Evolutionary conservation across 2,797 vertebrate species (phyloP).

Genomic region (Gallinago solitaria): DNA sequence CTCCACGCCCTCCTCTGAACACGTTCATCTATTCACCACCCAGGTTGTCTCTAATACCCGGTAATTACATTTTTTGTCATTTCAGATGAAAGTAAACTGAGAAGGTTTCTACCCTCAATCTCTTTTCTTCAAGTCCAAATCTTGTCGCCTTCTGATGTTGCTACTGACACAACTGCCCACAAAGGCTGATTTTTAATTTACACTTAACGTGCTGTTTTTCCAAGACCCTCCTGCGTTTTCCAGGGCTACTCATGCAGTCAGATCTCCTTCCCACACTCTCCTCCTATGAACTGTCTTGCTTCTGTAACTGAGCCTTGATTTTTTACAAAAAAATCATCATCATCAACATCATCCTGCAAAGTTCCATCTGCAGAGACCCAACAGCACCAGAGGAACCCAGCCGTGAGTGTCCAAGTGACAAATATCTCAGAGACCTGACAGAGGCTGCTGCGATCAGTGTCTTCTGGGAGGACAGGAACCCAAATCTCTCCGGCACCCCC

Average conservation of each 20-base stretch:
- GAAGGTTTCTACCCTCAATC: too few species aligned
- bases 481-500: not conserved
- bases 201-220: too few species aligned
- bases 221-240: not conserved
- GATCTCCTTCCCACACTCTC: not conserved
- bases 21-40: too few species aligned
- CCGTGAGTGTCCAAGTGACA: not conserved
- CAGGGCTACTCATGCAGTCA: not conserved
- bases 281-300: not conserved
- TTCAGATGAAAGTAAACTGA: too few species aligned
- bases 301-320: not conserved
- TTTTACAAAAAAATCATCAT: too few species aligned
- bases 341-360: not conserved
- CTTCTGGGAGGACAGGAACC: not conserved
- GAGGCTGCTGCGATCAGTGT: not conserved
- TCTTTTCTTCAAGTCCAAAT: too few species aligned
- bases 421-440: not conserved
- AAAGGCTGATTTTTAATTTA: too few species aligned
- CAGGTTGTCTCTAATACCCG: too few species aligned
- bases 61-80: too few species aligned
- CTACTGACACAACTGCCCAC: too few species aligned
- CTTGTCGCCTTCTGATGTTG: too few species aligned
- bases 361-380: not conserved
- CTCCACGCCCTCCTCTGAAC: too few species aligned
- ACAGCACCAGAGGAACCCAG: not conserved